Evolutionary conservation across 1,140 invertebrate genomes (phyloP).

Genomic region (Calephelis nemesis): DNA sequence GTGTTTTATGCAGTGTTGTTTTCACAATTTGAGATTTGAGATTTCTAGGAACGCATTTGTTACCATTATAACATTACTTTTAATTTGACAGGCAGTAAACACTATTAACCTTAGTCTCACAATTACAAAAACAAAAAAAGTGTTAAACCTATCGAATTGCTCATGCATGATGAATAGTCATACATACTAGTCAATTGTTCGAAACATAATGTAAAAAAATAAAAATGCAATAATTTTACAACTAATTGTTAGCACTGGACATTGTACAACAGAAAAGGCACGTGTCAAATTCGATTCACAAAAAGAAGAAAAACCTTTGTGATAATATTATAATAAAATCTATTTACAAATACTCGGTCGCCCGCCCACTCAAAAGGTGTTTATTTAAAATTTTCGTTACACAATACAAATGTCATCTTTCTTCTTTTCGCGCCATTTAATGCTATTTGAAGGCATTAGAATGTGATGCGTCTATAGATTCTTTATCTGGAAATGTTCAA

Average conservation of each 20-base stretch:
- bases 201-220: not conserved
- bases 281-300: slow-evolving; percentile 47
- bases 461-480: slow-evolving; percentile 37
- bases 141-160: no score
- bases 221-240: not conserved
- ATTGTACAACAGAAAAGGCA: slow-evolving; percentile 33
- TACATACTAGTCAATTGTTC: not conserved
- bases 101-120: no score
- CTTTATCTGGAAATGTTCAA: slow-evolving; percentile 9
- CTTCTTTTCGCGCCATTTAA: slow-evolving; percentile 75
- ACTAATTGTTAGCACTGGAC: slow-evolving; percentile 8
- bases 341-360: slow-evolving; percentile 74
- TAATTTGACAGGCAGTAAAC: no score
- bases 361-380: slow-evolving; percentile 77
- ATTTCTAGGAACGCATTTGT: no score
- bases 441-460: slow-evolving; percentile 65
- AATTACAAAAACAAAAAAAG: no score
- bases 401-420: slow-evolving; percentile 68
- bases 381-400: slow-evolving; percentile 72
- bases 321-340: slow-evolving; percentile 58
- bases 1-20: no score
- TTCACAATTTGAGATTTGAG: no score
- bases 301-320: slow-evolving; percentile 53
- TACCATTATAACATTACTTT: no score
- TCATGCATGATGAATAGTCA: no score